Evolutionary conservation across 2,113 vertebrate genomes (phyloP).

Genomic region (Scortum barcoo): DNA sequence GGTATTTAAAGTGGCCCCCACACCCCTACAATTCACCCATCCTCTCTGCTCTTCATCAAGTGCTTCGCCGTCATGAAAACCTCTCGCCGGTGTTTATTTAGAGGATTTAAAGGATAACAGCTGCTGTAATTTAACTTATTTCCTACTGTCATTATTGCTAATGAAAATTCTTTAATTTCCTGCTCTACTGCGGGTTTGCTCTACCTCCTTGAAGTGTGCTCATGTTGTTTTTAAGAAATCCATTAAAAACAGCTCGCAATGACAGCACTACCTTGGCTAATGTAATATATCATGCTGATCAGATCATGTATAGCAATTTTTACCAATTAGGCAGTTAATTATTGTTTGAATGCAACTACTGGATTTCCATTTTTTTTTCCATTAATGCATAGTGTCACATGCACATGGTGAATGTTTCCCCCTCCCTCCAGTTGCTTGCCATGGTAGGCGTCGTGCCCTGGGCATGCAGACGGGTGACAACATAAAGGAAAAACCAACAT

Average conservation of each 20-base stretch:
- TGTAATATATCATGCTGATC: constrained; percentile 36
- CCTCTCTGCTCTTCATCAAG: constrained; percentile 35
- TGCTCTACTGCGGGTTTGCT: constrained; percentile 17
- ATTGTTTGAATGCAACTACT: constrained; percentile 20
- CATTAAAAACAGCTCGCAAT: constrained; percentile 46
- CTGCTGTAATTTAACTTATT: constrained; percentile 31
- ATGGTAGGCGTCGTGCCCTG: neutral
- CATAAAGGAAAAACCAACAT: too few species aligned
- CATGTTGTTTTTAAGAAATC: constrained; percentile 42
- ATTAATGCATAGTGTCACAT: neutral
- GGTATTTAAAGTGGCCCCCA: constrained; percentile 49
- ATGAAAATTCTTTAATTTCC: constrained; percentile 45
- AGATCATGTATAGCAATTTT: constrained; percentile 10
- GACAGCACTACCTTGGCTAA: constrained; percentile 24
- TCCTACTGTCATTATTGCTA: constrained; percentile 27
- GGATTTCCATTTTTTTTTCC: neutral
- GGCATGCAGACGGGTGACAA: too few species aligned
- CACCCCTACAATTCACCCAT: constrained; percentile 9
- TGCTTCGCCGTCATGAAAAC: constrained; percentile 17
- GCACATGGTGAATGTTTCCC: neutral
- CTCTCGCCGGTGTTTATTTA: constrained; percentile 53
- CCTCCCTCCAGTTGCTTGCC: neutral
- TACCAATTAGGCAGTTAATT: constrained; percentile 37
- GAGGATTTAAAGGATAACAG: constrained; percentile 56
- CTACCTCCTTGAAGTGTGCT: neutral